These are phyloP conservation scores for Mormyrops boulengeri DNA, from an alignment of 2,797 vertebrate genomes.

Conservation along the genomic window DNA sequence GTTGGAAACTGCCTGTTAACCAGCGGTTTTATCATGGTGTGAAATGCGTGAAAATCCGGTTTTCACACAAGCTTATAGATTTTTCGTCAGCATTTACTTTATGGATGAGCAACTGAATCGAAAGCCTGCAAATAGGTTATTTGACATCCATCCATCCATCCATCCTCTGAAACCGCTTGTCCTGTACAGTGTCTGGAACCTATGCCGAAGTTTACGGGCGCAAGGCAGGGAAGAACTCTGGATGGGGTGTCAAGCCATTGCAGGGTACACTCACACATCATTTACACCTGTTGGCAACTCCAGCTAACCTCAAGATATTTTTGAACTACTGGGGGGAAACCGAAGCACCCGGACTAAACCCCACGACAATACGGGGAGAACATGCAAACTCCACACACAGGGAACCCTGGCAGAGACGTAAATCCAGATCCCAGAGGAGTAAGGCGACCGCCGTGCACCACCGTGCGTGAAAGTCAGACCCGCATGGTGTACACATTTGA, in stretches of 20 bases:
- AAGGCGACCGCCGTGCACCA: background rate
- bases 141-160: background rate
- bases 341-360: background rate
- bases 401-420: background rate
- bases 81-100: background rate
- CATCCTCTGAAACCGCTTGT: background rate
- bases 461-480: background rate
- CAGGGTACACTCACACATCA: background rate
- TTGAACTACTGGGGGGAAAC: background rate
- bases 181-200: background rate
- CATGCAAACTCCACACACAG: background rate
- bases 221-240: background rate
- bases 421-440: background rate
- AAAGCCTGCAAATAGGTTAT: background rate
- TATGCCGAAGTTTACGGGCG: background rate
- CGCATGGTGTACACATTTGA: background rate
- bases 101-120: background rate
- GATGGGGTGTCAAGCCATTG: background rate
- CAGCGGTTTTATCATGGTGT: no score
- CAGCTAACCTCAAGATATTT: background rate
- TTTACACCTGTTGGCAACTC: background rate
- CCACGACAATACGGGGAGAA: background rate
- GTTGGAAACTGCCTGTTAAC: background rate
- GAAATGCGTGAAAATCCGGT: background rate
- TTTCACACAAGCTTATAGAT: background rate